Conservation (phyloP, 2,113 vertebrate genomes). For the Perognathus longimembris region DNA sequence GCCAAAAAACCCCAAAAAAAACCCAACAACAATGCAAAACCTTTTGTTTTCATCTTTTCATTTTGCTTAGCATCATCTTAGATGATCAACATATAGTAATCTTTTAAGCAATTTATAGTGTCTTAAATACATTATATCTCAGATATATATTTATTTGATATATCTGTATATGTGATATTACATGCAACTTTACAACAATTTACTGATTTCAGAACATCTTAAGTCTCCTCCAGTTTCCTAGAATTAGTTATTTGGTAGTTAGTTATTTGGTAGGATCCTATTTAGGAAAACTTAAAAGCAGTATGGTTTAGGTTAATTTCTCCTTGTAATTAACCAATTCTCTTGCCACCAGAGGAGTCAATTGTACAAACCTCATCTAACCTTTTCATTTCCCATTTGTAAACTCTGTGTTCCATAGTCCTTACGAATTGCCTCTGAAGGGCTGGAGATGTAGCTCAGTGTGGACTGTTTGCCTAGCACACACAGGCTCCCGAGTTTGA, state of each 20-base stretch:
- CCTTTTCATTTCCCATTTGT: constrained; percentile 4
- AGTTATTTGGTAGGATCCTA: not conserved
- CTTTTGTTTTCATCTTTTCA: no score
- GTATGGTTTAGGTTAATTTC: constrained; percentile 7
- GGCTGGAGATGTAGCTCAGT: no score
- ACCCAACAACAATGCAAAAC: no score
- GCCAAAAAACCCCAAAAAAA: no score
- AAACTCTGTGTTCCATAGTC: not conserved
- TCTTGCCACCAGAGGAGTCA: not conserved
- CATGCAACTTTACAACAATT: no score
- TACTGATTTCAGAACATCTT: not conserved
- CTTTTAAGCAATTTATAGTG: not conserved
- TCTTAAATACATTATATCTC: not conserved
- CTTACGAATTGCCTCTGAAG: not conserved
- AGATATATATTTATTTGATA: not conserved
- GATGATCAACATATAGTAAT: no score
- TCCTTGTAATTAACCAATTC: not conserved
- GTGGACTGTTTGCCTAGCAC: no score
- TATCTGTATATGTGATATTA: not conserved
- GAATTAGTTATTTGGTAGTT: constrained; percentile 38
- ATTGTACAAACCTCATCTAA: not conserved
- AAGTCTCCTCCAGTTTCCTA: not conserved
- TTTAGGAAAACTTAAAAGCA: constrained; percentile 47
- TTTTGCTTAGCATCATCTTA: no score
- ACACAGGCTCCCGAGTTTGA: no score